Conservation (phyloP, 2,797 vertebrate genomes). For the Labeo calbasu region DNA sequence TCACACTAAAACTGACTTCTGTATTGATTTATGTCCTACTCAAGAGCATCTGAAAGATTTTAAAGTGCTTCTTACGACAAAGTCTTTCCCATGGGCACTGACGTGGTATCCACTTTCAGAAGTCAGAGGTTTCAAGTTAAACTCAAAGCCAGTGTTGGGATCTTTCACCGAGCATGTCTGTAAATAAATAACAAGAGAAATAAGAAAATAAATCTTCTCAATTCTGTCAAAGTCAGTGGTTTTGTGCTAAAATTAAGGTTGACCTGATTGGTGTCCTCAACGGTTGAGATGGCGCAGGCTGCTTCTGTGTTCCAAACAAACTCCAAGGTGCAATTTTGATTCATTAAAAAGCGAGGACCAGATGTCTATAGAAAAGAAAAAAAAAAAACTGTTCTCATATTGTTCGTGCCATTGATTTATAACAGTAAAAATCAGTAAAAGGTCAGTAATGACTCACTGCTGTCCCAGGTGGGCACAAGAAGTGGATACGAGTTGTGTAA, state of each 20-base stretch:
- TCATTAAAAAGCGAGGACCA: conserved; percentile 82
- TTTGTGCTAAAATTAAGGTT: conserved; percentile 31
- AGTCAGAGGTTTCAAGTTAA: conserved; percentile 84
- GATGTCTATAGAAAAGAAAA: conserved; percentile 72
- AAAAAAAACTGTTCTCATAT: neutral
- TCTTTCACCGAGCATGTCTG: conserved; percentile 87
- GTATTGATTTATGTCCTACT: neutral
- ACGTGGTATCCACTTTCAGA: conserved; percentile 74
- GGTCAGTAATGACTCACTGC: conserved; percentile 70
- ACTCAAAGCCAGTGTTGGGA: conserved; percentile 88
- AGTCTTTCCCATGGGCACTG: conserved; percentile 79
- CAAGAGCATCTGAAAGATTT: conserved; percentile 10
- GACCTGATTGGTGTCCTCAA: conserved; percentile 78
- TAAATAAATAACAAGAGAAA: neutral
- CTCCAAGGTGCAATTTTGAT: conserved; percentile 85
- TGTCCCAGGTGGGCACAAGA: conserved; percentile 82
- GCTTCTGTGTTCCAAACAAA: conserved; percentile 92
- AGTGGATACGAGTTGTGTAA: conserved; percentile 87
- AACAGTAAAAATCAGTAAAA: neutral
- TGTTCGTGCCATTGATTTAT: neutral
- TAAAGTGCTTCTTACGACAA: conserved; percentile 76
- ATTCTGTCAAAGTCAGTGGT: neutral
- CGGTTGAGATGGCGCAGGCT: conserved; percentile 86
- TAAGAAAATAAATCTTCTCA: conserved; percentile 12
- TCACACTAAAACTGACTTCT: neutral